Percentiles rank a stretch among this genome's conserved stretches.
phyloP scores from a whole-genome alignment of 2,113 vertebrate species.

The Bombycilla garrulus region DNA sequence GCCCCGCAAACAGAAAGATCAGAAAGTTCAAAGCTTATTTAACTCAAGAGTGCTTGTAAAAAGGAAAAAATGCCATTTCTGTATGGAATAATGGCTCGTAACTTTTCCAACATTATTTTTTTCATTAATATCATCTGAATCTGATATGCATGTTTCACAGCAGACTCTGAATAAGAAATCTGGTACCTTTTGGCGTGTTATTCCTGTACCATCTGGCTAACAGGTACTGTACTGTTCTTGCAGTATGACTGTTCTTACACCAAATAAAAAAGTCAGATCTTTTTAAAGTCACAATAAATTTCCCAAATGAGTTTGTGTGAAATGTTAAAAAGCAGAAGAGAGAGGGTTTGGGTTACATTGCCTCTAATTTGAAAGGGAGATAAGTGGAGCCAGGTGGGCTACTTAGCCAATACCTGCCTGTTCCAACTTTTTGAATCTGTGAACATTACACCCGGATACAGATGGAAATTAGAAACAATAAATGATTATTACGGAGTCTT shows the following conservation, averaged over 20 bases:
- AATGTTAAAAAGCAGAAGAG: conserved; percentile 78
- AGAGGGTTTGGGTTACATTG: conserved; percentile 74
- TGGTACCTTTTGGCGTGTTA: conserved; percentile 69
- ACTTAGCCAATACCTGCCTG: conserved; percentile 46
- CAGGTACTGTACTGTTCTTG: conserved; percentile 76
- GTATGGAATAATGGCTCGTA: conserved; percentile 73
- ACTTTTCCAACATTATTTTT: conserved; percentile 73
- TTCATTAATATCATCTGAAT: conserved; percentile 73
- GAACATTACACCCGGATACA: conserved; percentile 68
- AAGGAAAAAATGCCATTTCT: conserved; percentile 66
- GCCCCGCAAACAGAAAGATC: conserved; percentile 57
- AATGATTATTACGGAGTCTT: conserved; percentile 56
- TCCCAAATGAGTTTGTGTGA: conserved; percentile 74
- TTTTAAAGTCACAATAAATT: conserved; percentile 78
- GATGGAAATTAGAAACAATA: conserved; percentile 72
- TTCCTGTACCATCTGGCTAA: conserved; percentile 74
- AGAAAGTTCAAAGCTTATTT: conserved; percentile 77
- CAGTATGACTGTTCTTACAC: conserved; percentile 61
- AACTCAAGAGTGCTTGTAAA: conserved; percentile 70
- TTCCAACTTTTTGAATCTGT: conserved; percentile 68
- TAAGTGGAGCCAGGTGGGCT: conserved; percentile 78
- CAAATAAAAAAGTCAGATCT: conserved; percentile 77
- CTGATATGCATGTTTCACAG: conserved; percentile 62
- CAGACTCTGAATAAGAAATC: conserved; percentile 71
- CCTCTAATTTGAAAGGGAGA: conserved; percentile 71